These are phyloP conservation scores for Philaethria dido DNA, from an alignment of 2,888 invertebrate genomes.

Conservation along the genomic window DNA sequence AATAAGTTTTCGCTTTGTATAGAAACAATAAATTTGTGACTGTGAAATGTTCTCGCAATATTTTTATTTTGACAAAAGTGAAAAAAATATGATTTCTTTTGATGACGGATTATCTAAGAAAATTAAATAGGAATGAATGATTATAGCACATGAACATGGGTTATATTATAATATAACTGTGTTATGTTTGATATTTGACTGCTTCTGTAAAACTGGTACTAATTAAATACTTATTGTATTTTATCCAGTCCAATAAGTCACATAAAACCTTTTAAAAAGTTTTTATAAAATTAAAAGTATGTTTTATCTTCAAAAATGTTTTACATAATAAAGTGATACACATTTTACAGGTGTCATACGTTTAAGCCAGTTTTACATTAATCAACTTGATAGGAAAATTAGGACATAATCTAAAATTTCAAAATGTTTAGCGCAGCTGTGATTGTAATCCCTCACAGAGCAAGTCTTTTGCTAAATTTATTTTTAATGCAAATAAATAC, in stretches of 20 bases:
- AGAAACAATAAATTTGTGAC: slow-evolving; percentile 3
- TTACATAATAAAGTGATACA: neutral
- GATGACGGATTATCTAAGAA: neutral
- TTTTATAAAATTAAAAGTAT: no score
- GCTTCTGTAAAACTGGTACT: neutral
- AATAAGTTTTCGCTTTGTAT: slow-evolving; percentile 23
- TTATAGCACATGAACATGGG: neutral
- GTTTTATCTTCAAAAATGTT: no score
- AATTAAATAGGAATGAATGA: neutral
- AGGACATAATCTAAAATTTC: slow-evolving; percentile 67
- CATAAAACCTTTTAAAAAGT: no score
- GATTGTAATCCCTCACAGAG: slow-evolving; percentile 74
- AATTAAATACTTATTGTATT: no score
- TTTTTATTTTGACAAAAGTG: neutral
- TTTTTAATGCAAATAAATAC: slow-evolving; percentile 82
- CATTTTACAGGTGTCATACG: slow-evolving; percentile 1
- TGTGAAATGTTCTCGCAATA: neutral
- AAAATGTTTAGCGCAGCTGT: slow-evolving; percentile 65
- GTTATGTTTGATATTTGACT: neutral
- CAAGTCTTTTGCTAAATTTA: slow-evolving; percentile 72
- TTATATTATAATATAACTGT: no score
- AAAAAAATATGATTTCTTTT: neutral
- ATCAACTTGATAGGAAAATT: slow-evolving; percentile 56
- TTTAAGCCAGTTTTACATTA: slow-evolving; percentile 26
- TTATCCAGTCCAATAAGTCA: no score